Base-by-base conservation (phyloP, 2,888 invertebrate species). In the Cantharis lateralis region DNA sequence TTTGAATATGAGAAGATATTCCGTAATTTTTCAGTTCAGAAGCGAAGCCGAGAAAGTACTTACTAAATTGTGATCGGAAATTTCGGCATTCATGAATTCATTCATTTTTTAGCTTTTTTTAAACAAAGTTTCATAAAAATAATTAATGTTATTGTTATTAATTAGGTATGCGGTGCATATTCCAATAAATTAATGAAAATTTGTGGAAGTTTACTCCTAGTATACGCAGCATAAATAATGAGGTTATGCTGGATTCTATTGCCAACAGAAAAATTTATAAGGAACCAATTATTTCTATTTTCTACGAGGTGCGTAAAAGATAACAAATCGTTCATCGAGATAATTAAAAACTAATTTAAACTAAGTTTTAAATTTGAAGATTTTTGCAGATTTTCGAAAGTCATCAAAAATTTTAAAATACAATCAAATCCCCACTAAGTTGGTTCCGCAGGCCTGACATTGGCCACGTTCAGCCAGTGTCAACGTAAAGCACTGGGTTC, bases 51-150 rank as follows among this genome's bases (percentile, higher is more conserved):
- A 68, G n/a, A 10, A 69, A n/a, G 18, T 20, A 77, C 48, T 78
- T 78, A 82, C 82, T 80, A 82, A 70, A 74, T 80, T 81, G 13
- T 74, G 63, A 72, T 82, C 82, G 9, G 82, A 77, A 64, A 81
- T 77, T 77, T 82, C 82, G 15, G 74, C 62, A 68, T 80, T 80
- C 74, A 80, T 80, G 72, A 78, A 81, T 9, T 16, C 70, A 10
- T 82, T 79, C 78, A 78, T 78, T n/a, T 66, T 63, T 64, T n/a
- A n/a, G 3, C 1, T 48, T 48, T 1, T 48, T n/a, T 48, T 48
- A 48, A 2, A n/a, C 9, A n/a, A 48, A 48, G n/a, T 1, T 48
- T n/a, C n/a, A n/a, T 48, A 9, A 48, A 32, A 48, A 48, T 7
- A n/a, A 48, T n/a, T 11, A 1, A n/a, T 48, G 9, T 48, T 48